Evolutionary conservation across 1,140 invertebrate genomes (phyloP).

Genomic region (Drosophila baimaii): DNA sequence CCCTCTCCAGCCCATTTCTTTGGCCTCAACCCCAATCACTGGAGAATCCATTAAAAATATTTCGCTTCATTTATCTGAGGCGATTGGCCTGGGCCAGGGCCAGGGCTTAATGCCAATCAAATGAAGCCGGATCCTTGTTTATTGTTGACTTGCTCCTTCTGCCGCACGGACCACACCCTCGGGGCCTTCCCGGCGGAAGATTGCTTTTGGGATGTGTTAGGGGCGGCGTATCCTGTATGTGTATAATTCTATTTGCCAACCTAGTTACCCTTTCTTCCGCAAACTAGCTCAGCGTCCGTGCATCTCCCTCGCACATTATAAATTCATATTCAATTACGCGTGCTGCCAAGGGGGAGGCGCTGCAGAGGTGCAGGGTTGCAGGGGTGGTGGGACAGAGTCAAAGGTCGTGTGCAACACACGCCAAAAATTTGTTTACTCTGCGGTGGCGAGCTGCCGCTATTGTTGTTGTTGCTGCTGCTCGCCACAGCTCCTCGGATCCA

Average conservation of each 20-base stretch:
- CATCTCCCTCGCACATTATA: slow-evolving; percentile 57
- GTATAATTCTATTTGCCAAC: slow-evolving; percentile 46
- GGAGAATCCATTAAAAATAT: slow-evolving; percentile 53
- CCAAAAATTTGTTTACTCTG: slow-evolving; percentile 64
- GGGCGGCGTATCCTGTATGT: slow-evolving; percentile 28
- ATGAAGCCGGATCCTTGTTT: slow-evolving; percentile 46
- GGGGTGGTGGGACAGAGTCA: slow-evolving; percentile 14
- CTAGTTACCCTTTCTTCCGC: slow-evolving; percentile 24
- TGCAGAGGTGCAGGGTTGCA: background rate
- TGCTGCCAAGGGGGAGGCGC: slow-evolving; percentile 21
- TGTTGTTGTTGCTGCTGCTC: slow-evolving; percentile 20
- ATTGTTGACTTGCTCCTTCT: slow-evolving; percentile 48
- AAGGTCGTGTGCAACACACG: slow-evolving; percentile 50
- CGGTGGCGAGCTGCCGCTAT: slow-evolving; percentile 28
- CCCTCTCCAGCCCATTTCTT: background rate
- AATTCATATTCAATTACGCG: slow-evolving; percentile 83
- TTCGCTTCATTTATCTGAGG: slow-evolving; percentile 55
- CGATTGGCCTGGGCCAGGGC: slow-evolving; percentile 32
- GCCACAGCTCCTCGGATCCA: slow-evolving; percentile 18
- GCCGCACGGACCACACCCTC: slow-evolving; percentile 15
- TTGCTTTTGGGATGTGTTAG: slow-evolving; percentile 33
- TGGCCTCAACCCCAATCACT: background rate
- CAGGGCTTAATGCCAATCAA: slow-evolving; percentile 58
- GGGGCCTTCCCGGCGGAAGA: slow-evolving; percentile 29
- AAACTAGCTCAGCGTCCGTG: slow-evolving; percentile 39